These are phyloP conservation scores for Aphis gossypii DNA, from an alignment of 1,140 invertebrate species.

Conservation along the genomic window DNA sequence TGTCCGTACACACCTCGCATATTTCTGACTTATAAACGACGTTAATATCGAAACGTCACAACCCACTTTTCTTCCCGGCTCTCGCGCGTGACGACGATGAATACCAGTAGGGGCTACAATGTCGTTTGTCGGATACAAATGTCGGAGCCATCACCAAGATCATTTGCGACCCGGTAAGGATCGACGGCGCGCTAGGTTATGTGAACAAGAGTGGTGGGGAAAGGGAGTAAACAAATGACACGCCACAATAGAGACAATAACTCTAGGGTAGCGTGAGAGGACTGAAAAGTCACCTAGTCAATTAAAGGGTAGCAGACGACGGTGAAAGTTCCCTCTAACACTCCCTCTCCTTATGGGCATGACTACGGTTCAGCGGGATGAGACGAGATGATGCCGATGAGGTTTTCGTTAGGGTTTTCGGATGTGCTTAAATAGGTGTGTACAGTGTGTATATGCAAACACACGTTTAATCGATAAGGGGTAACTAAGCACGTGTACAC, in stretches of 20 bases:
- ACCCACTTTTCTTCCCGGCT: background rate
- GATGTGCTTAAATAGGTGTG: constrained; percentile 16
- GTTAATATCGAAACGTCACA: constrained; percentile 6
- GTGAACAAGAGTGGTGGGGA: background rate
- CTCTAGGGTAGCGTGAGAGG: background rate
- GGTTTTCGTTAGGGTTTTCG: background rate
- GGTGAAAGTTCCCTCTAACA: background rate
- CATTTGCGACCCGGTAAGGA: background rate
- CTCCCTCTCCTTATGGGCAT: too few species aligned
- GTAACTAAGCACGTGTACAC: background rate
- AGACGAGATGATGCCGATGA: background rate
- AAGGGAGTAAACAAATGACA: background rate
- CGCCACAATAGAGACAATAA: background rate
- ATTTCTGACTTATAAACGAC: constrained; percentile 24
- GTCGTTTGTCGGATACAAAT: constrained; percentile 21
- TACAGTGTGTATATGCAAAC: background rate
- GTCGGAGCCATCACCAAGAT: background rate
- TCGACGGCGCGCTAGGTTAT: background rate
- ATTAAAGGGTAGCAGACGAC: background rate
- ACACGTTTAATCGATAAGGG: constrained; percentile 18
- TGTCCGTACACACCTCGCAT: background rate
- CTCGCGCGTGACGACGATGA: background rate
- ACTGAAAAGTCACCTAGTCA: background rate
- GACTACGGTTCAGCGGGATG: background rate
- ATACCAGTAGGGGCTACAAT: background rate